phyloP scores from a whole-genome alignment of 1,140 invertebrate species.

The Nylanderia fulva region DNA sequence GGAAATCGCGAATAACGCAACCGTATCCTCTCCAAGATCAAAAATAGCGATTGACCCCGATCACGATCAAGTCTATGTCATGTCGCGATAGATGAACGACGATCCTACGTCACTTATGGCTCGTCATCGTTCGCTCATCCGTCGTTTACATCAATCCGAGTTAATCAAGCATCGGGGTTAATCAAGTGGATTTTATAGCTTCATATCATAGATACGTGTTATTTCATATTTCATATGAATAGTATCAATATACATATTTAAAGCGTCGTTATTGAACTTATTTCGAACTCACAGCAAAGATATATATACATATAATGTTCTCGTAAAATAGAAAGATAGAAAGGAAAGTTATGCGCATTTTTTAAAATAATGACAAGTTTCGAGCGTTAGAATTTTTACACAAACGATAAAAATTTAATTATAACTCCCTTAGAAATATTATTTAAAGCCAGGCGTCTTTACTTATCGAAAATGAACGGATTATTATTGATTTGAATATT shows the following conservation, averaged over 20 bases:
- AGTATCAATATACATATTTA: conserved; percentile 14
- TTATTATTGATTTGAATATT: conserved; percentile 13
- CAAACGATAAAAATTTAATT: not conserved
- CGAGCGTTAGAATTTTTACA: not conserved
- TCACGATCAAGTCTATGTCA: conserved; percentile 60
- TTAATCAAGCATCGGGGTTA: not conserved
- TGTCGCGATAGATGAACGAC: conserved; percentile 40
- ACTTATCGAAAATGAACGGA: not conserved
- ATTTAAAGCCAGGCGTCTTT: too few relatives aligned
- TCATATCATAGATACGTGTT: not conserved
- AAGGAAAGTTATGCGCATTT: not conserved
- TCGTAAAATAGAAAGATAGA: too few relatives aligned
- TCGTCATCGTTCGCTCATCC: conserved; percentile 34
- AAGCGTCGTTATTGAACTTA: conserved; percentile 15
- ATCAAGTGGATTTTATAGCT: not conserved
- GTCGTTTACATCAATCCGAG: not conserved
- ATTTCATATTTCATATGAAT: conserved; percentile 8
- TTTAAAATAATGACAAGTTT: conserved; percentile 23
- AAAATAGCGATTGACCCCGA: conserved; percentile 76
- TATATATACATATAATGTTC: too few relatives aligned
- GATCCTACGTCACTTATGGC: conserved; percentile 48
- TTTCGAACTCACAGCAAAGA: not conserved
- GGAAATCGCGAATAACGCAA: conserved; percentile 63
- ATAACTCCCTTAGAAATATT: not conserved
- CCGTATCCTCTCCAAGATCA: conserved; percentile 47